These are phyloP conservation scores for Actias luna DNA, from an alignment of 2,888 invertebrate species.

Conservation along the genomic window DNA sequence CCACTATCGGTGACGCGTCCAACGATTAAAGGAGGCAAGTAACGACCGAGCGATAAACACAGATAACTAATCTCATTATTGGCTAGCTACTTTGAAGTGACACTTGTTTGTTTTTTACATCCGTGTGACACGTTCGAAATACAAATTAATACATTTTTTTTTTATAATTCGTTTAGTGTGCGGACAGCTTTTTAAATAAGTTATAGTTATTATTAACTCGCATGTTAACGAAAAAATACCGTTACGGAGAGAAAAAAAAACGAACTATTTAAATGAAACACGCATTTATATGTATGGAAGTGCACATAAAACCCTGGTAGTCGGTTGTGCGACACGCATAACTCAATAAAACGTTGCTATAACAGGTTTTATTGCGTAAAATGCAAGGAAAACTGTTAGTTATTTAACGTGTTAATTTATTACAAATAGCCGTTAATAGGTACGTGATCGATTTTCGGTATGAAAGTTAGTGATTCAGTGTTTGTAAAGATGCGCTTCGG, in stretches of 20 bases:
- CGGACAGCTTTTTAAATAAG: conserved; percentile 37
- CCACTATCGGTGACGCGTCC: conserved; percentile 71
- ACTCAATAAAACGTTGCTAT: conserved; percentile 27
- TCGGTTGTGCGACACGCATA: conserved; percentile 23
- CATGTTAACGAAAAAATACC: neutral
- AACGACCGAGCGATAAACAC: conserved; percentile 73
- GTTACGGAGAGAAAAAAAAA: conserved; percentile 5
- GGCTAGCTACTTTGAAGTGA: conserved; percentile 55
- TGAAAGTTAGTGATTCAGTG: conserved; percentile 69
- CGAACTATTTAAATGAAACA: conserved; percentile 26
- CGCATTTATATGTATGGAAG: conserved; percentile 20
- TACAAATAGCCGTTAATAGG: conserved; percentile 54
- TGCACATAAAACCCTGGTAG: conserved; percentile 25
- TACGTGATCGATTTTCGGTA: conserved; percentile 54
- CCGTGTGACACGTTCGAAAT: conserved; percentile 34
- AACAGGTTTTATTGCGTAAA: conserved; percentile 30
- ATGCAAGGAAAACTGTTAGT: conserved; percentile 26
- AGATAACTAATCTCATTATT: conserved; percentile 75
- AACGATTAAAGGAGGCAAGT: conserved; percentile 74
- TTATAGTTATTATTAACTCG: conserved; percentile 24
- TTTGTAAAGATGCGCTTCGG: conserved; percentile 55
- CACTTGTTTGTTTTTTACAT: conserved; percentile 63
- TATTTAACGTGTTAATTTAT: conserved; percentile 53
- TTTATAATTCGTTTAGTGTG: conserved; percentile 18
- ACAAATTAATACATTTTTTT: conserved; percentile 23